Evolutionary conservation across 2,797 vertebrate species (phyloP), one percentile per base, ranked within the genome.

Genomic region (Artibeus jamaicensis): DNA sequence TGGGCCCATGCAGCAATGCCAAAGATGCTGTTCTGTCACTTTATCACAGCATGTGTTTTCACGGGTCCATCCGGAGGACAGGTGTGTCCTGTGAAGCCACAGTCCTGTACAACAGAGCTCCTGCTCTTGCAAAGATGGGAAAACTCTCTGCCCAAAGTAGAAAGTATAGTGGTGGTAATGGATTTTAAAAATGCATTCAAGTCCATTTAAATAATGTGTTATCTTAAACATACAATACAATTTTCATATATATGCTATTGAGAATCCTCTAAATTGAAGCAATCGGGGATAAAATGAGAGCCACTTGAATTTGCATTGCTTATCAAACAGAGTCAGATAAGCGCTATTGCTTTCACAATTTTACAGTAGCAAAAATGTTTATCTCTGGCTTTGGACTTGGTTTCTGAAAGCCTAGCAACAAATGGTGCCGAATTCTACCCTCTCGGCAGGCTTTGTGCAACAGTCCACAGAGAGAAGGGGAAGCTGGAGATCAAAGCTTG

Each of bases 251-350:
- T 29, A 55, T 3, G 42, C 59, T 77, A 68, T 22, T 82, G 67
- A 91, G 70, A 83, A 57, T 6, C 39, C 5, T 88, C 59, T 89
- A 50, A 86, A 81, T 70, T 46, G 82, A 94, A 93, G 44, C 34
- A 62, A 91, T 77, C 4, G 3, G n/a, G 65, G 67, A 42, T 48
- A 62, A 93, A 93, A 83, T 62, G 81, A 97, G 65, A 97, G n/a
- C 24, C 82, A 79, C 89, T 92, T 94, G 81, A 93, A 87, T 95
- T 92, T 91, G 44, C 68, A 86, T 76, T 88, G 91, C 92, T 90
- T 94, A 79, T 86, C 86, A 94, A 91, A 92, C 57, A 73, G 74
- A 82, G 46, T 59, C 57, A 78, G 48, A 59, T 83, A 88, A 91
- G 65, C 37, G 55, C 18, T 21, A 59, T 48, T 46, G 53, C 86